A percentile compares a stretch with the other conserved stretches of the same genome.
Evolutionary conservation across 1,140 invertebrate species (phyloP).

Genomic region (Drosophila rufa): DNA sequence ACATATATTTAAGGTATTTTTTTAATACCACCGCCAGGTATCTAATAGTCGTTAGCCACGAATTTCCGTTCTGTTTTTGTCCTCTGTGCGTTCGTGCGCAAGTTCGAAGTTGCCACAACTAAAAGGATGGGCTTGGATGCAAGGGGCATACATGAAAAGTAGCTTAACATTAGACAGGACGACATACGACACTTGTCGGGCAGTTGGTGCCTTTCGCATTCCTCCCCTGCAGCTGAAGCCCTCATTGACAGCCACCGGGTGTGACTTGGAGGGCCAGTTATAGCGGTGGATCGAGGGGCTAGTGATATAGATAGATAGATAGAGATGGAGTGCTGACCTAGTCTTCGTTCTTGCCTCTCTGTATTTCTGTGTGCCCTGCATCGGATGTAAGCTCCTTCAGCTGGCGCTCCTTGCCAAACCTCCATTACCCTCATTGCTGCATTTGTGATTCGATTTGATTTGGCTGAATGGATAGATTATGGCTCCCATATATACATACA

Average conservation of each 20-base stretch:
- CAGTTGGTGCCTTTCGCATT: conserved; percentile 32
- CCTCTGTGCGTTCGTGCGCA: conserved; percentile 61
- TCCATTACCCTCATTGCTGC: conserved; percentile 28
- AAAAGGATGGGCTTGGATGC: conserved; percentile 20
- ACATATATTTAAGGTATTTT: background rate
- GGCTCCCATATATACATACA: conserved; percentile 6
- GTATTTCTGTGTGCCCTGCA: conserved; percentile 34
- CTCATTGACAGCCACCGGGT: conserved; percentile 62
- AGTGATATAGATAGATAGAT: conserved; percentile 11
- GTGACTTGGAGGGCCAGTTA: conserved; percentile 16
- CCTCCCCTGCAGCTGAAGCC: conserved; percentile 25
- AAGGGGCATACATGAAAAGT: conserved; percentile 74
- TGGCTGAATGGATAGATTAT: conserved; percentile 51
- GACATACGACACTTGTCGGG: conserved; percentile 77
- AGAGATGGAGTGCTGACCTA: conserved; percentile 40
- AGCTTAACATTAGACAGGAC: conserved; percentile 76
- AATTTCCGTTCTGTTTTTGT: conserved; percentile 10
- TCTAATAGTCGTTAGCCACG: background rate
- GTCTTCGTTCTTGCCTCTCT: conserved; percentile 15
- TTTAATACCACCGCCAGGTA: background rate
- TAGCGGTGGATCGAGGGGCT: conserved; percentile 5
- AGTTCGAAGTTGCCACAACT: conserved; percentile 25
- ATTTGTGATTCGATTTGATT: conserved; percentile 62
- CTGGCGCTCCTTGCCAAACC: background rate
- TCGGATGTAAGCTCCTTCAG: conserved; percentile 49